phyloP scores from a whole-genome alignment of 2,797 vertebrate species.

The Gymnoscopelus microlampas region DNA sequence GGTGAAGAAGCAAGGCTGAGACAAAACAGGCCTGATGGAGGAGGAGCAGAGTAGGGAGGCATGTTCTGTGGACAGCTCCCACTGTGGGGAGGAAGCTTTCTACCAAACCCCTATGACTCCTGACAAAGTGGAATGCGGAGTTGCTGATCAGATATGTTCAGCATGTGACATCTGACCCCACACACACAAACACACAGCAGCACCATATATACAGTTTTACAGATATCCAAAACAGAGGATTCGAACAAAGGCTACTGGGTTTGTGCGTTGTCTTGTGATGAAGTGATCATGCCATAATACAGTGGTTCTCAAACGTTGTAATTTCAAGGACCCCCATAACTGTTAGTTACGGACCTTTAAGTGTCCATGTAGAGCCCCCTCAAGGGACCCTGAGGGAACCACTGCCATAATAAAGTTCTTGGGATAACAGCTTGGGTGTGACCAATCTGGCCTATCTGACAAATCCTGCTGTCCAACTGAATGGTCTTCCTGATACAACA shows the following conservation, averaged over 20 bases:
- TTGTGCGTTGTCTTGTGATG: conserved; percentile 16
- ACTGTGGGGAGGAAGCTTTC: not conserved
- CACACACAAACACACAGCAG: not conserved
- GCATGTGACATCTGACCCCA: not conserved
- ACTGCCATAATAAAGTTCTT: conserved; percentile 17
- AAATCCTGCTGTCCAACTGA: conserved; percentile 26
- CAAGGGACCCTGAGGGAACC: no score
- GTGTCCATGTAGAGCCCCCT: no score
- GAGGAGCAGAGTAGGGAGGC: not conserved
- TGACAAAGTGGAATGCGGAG: conserved; percentile 10
- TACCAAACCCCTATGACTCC: conserved; percentile 17
- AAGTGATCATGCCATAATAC: conserved; percentile 46
- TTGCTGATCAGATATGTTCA: not conserved
- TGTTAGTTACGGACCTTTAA: no score
- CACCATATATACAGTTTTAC: conserved; percentile 4
- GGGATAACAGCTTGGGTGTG: conserved; percentile 46
- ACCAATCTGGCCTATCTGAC: conserved; percentile 45
- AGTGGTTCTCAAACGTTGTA: no score
- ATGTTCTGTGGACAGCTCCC: conserved; percentile 21
- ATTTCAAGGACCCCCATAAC: not conserved
- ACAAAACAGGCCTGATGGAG: conserved; percentile 25
- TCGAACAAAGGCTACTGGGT: conserved; percentile 29
- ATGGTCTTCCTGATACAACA: conserved; percentile 29
- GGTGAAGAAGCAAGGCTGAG: conserved; percentile 15
- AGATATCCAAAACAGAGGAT: conserved; percentile 27